phyloP scores from a whole-genome alignment of 2,113 vertebrate genomes.

The Tichodroma muraria region DNA sequence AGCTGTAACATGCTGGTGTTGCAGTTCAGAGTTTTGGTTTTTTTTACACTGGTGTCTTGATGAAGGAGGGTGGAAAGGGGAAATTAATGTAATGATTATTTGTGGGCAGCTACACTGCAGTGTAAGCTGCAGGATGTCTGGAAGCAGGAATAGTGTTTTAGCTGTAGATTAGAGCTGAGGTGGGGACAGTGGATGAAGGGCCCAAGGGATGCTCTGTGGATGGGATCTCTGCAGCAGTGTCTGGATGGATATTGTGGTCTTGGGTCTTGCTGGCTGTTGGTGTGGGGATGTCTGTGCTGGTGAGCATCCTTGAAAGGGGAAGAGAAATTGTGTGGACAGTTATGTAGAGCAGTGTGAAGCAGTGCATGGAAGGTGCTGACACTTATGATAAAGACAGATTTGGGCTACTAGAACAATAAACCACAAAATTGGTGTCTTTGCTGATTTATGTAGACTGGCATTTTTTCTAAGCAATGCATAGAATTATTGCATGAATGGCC shows the following conservation, averaged over 20 bases:
- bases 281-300: background rate
- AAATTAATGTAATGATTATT: background rate
- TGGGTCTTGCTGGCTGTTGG: background rate
- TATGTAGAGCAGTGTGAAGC: background rate
- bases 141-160: background rate
- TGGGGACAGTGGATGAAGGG: background rate
- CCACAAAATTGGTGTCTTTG: background rate
- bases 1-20: background rate
- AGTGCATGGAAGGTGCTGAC: constrained; percentile 18
- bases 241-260: background rate
- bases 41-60: background rate
- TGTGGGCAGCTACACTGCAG: background rate
- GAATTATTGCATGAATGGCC: background rate
- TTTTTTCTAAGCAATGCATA: background rate
- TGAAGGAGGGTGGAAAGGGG: background rate
- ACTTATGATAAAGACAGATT: constrained; percentile 35
- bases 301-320: background rate
- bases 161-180: background rate
- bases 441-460: background rate
- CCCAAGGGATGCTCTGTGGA: background rate
- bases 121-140: background rate
- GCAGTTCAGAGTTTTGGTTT: background rate
- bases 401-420: constrained; percentile 36
- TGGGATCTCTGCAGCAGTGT: background rate
- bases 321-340: background rate